Evolutionary conservation across 2,888 invertebrate genomes (phyloP), one percentile per base, ranked within the genome.

Genomic region (Xylota sylvarum): DNA sequence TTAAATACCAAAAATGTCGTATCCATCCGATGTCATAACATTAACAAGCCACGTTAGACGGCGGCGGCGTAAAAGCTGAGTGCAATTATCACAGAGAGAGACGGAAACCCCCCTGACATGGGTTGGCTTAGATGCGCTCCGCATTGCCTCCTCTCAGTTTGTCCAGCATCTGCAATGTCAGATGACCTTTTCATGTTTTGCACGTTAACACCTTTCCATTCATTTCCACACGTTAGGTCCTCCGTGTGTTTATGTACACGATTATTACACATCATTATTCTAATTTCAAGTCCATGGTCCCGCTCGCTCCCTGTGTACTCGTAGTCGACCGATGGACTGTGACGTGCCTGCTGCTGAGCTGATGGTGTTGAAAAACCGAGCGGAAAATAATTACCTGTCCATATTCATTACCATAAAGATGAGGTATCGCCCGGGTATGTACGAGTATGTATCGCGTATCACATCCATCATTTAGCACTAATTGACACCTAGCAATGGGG

Each of bases 391-490:
- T 85, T 87, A 88, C 74, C 87, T 83, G 85, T 88, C 87, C 83
- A 83, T 88, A 83, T 88, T 88, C 87, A 88, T 88, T 88, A 86
- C 73, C 85, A 85, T 88, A 77, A 85, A 88, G 80, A 85, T 87
- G 88, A 88, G 56, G 78, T 88, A 78, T 74, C 43, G 48, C 74
- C 74, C 3, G 52, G 46, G 14, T 14, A 43, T n/a, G 69, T 76
- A 64, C 62, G 69, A 1, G 69, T 76, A 64, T 69, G 69, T 70
- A 70, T 77, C 73, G 88, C 84, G 70, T 84, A 84, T 79, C 85
- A 58, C 87, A 87, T 88, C 85, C 85, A 88, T 88, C 88, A 88
- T 88, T 88, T 87, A 85, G 79, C 82, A 82, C 88, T 88, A 85
- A 88, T 88, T 88, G 88, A 88, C 88, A 88, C 87, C 87, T 78